Base-by-base conservation (phyloP, 92 coral and sea anemone genomes). In the Paragorgia papillata region DNA sequence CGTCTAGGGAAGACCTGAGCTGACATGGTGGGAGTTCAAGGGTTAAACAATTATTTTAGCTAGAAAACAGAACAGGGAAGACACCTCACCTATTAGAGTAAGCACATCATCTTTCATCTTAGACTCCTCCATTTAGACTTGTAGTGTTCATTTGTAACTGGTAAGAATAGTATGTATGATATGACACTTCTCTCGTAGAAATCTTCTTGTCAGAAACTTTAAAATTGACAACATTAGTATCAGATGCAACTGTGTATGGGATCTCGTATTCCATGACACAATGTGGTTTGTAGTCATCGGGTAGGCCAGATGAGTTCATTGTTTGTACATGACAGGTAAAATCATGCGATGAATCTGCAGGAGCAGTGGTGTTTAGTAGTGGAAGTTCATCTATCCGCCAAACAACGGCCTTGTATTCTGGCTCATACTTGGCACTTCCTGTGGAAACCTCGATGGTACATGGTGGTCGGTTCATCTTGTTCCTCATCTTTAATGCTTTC, bases 301-400 rank as follows among this genome's bases (percentile, higher is more conserved):
- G 97, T 91, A 93, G 75, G 12, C 96, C 90, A 20, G 88, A 68
- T 6, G 97, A 96, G 13, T 89, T 84, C 9, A 86, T 68, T 56
- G 79, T 82, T 49, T 68, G 75, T 44, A 68, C 29, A 49, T 48
- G 59, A 48, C 96, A 89, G 0, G 85, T 62, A 9, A 93, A 81
- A 7, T 96, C 91, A 39, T 93, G 97, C 3, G 97, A 92, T 37
- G 97, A 91, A 82, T 93, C 97, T 7, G 89, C 97, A 17, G 97
- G 97, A 18, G 91, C 83, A 58, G 89, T 93, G 82, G 94, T 93
- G 29, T 93, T 92, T 59, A 93, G 85, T 18, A 90, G 86, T 12
- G 97, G 97, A 41, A 93, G 74, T 24, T 86, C 81, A 57, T 88
- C 90, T 51, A 93, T 90, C 28, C 90, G 83, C 97, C 97, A 93